phyloP scores from a whole-genome alignment of 2,113 vertebrate species.

The Glareola pratincola region DNA sequence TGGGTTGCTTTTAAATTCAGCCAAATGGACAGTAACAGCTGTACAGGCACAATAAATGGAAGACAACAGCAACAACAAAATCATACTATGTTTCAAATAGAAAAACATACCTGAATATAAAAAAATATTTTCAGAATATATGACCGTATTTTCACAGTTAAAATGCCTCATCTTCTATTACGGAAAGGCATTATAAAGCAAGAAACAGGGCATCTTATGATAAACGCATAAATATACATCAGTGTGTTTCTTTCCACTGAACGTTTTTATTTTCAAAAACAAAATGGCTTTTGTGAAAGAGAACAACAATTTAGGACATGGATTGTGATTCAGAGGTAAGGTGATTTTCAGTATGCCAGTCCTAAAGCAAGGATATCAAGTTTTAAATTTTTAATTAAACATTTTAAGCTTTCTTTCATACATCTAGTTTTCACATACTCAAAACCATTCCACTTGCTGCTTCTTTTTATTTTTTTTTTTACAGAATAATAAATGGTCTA shows the following conservation, averaged over 20 bases:
- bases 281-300: background rate
- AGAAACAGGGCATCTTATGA: background rate
- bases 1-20: background rate
- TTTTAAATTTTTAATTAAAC: conserved; percentile 9
- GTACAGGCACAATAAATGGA: background rate
- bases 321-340: background rate
- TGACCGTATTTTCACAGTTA: background rate
- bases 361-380: background rate
- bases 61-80: background rate
- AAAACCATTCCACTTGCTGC: background rate
- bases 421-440: background rate
- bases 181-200: background rate
- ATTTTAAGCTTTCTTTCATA: background rate
- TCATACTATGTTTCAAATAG: background rate
- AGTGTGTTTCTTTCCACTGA: background rate
- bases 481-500: background rate
- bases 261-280: background rate
- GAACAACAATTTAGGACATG: background rate
- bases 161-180: background rate
- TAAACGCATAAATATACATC: background rate
- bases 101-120: background rate
- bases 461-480: background rate
- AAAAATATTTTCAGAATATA: background rate
- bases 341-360: background rate
- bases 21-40: background rate